These are phyloP conservation scores for Choristoneura fumiferana DNA, from an alignment of 1,140 invertebrate species.

Conservation along the genomic window DNA sequence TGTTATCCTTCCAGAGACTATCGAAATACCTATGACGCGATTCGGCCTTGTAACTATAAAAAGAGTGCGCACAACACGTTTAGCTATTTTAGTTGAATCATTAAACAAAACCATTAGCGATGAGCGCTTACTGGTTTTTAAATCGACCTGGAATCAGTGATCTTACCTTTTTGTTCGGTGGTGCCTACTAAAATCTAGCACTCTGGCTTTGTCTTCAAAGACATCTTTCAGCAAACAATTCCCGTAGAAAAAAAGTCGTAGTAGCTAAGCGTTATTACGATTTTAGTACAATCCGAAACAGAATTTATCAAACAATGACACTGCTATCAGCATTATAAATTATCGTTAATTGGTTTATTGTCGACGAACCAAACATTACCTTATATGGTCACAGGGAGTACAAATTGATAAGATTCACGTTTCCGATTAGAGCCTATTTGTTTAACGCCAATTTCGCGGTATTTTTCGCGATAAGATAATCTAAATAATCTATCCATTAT, in stretches of 20 bases:
- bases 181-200: no score
- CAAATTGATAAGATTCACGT: conserved; percentile 9
- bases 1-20: neutral
- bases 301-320: neutral
- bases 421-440: neutral
- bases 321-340: neutral
- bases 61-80: neutral
- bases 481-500: no score
- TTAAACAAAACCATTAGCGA: neutral
- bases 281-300: neutral
- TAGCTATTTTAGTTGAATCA: conserved; percentile 1
- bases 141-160: no score
- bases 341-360: neutral
- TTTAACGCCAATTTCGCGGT: neutral
- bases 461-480: neutral
- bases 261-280: neutral
- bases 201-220: no score
- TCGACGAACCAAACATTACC: conserved; percentile 5
- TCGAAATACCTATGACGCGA: neutral
- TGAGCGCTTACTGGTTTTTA: no score
- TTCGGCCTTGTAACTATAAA: conserved; percentile 10
- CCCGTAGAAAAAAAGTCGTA: neutral
- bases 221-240: conserved; percentile 7
- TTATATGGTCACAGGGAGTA: conserved; percentile 3
- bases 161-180: no score